phyloP scores from a whole-genome alignment of 2,797 vertebrate species.

The Prionace glauca region DNA sequence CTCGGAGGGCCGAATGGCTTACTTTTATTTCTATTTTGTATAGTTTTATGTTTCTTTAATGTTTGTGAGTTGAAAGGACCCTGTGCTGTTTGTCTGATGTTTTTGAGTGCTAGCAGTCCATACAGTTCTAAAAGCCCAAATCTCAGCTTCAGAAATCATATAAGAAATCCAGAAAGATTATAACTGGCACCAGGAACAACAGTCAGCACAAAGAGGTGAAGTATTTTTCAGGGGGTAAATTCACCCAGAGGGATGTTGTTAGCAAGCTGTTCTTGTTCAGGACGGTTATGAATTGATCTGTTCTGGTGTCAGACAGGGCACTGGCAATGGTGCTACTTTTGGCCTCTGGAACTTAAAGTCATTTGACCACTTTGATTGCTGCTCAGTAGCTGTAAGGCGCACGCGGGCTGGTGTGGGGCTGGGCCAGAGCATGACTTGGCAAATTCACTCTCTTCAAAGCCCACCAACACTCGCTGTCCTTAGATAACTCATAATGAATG shows the following conservation, averaged over 20 bases:
- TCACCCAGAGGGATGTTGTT: neutral
- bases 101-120: neutral
- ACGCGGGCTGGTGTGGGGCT: neutral
- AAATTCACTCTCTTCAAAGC: neutral
- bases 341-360: neutral
- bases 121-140: neutral
- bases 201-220: neutral
- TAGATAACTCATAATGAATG: neutral
- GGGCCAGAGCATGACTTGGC: neutral
- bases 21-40: too few relatives aligned
- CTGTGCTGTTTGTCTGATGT: neutral
- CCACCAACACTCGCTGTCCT: neutral
- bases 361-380: neutral
- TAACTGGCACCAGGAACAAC: neutral
- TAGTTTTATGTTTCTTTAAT: too few relatives aligned
- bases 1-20: too few relatives aligned
- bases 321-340: neutral
- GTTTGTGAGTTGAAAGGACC: neutral
- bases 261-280: neutral
- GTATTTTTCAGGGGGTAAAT: neutral
- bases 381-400: neutral
- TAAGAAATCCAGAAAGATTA: neutral
- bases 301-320: neutral
- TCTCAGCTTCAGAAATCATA: neutral
- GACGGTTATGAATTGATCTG: neutral